Evolutionary conservation across 2,797 vertebrate genomes (phyloP).

Genomic region (Hylomyscus alleni): DNA sequence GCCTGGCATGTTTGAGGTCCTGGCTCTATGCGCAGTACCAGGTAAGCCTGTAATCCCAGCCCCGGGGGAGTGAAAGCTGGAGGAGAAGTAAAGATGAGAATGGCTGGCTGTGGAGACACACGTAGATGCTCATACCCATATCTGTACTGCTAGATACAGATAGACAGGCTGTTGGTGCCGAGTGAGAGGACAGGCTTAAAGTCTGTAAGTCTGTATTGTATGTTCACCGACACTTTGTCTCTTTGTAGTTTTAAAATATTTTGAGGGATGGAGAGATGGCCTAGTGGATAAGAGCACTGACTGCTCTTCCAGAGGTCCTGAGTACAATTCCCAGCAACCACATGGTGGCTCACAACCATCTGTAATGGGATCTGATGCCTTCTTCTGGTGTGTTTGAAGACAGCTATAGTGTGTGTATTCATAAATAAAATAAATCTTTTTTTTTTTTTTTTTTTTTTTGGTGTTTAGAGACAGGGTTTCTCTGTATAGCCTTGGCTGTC

Average conservation of each 20-base stretch:
- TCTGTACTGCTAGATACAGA: background rate
- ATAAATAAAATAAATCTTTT: no score
- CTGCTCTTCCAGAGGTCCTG: no score
- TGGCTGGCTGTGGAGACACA: background rate
- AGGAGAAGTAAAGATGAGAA: constrained; percentile 23
- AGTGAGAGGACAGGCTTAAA: background rate
- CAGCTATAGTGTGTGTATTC: no score
- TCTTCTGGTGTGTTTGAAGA: no score
- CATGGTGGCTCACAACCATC: no score
- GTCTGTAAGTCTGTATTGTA: background rate
- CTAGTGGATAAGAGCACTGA: no score
- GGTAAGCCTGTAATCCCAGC: background rate
- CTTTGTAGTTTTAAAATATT: background rate
- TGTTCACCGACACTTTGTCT: background rate
- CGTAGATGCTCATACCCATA: background rate
- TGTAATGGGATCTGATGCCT: no score
- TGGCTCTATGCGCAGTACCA: background rate
- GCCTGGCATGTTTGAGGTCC: background rate
- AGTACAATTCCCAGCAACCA: no score
- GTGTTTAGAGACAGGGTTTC: no score
- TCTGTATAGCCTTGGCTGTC: no score
- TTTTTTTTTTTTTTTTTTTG: no score
- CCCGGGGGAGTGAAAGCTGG: background rate
- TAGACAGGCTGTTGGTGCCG: background rate
- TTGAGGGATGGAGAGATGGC: background rate